A percentile compares a stretch with the other conserved stretches of the same genome.
phyloP scores from a whole-genome alignment of 2,113 vertebrate genomes.

The Tyrannus savana region DNA sequence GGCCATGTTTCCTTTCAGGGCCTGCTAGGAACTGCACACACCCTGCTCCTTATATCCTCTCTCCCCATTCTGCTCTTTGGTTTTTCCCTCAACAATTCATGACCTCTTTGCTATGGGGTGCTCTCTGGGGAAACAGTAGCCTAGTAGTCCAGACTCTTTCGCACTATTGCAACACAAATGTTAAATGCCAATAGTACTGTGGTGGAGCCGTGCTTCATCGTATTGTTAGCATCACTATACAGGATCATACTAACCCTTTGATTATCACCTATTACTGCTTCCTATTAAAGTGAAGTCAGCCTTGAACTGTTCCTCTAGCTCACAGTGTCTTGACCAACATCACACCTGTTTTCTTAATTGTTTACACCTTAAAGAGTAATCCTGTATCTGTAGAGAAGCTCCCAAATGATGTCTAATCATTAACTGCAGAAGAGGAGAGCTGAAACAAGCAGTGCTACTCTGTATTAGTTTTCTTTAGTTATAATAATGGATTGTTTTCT shows the following conservation, averaged over 20 bases:
- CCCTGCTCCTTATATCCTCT: background rate
- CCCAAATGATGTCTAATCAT: background rate
- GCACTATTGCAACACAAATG: background rate
- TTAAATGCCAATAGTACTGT: background rate
- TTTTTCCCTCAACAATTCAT: background rate
- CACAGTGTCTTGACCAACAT: background rate
- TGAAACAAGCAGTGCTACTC: background rate
- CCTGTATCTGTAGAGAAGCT: background rate
- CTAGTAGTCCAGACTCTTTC: background rate
- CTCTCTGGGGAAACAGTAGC: background rate
- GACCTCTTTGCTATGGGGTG: rapidly evolving
- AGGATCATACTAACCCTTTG: background rate
- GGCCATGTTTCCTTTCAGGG: background rate
- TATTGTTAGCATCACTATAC: background rate
- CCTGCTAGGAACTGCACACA: background rate
- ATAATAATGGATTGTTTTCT: background rate
- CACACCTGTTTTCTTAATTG: background rate
- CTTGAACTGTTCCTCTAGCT: background rate
- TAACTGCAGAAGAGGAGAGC: background rate
- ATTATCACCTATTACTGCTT: background rate
- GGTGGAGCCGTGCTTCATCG: background rate
- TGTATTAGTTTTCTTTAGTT: background rate
- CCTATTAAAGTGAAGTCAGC: background rate
- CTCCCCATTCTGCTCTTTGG: background rate
- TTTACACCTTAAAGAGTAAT: background rate